phyloP scores from a whole-genome alignment of 2,888 invertebrate genomes.

The Lepidochrysops patricia region DNA sequence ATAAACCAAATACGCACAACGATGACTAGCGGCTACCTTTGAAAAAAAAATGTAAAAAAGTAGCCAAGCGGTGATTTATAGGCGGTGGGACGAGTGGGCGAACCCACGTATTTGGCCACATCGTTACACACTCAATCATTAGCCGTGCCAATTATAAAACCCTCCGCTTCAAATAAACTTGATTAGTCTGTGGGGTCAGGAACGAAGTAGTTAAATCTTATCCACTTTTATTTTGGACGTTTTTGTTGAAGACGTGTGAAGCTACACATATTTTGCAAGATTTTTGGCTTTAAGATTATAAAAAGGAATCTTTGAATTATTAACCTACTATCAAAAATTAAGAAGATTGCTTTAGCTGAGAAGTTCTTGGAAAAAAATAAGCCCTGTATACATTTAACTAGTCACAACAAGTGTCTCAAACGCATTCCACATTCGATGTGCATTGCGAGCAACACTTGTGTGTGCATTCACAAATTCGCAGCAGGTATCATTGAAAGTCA shows the following conservation, averaged over 20 bases:
- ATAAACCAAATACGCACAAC: background rate
- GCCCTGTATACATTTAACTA: constrained; percentile 37
- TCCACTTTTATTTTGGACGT: too few species aligned
- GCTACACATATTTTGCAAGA: too few species aligned
- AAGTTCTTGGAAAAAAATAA: constrained; percentile 43
- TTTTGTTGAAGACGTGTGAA: too few species aligned
- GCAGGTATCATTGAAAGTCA: constrained; percentile 9
- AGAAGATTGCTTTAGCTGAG: too few species aligned
- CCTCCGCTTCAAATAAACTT: background rate
- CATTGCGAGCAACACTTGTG: constrained; percentile 25
- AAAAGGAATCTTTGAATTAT: too few species aligned
- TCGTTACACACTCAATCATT: background rate
- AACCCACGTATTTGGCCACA: constrained; percentile 26
- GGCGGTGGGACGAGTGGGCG: constrained; percentile 28
- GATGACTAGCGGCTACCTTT: background rate
- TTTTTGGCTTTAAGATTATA: too few species aligned
- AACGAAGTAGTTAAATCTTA: too few species aligned
- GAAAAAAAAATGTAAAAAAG: background rate
- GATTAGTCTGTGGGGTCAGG: background rate
- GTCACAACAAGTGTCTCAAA: constrained; percentile 40
- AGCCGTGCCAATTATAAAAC: background rate
- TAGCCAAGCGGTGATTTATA: constrained; percentile 24
- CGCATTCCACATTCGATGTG: constrained; percentile 61
- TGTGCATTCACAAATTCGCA: constrained; percentile 13
- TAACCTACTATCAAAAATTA: too few species aligned